These are phyloP conservation scores for Lethrus apterus DNA, from an alignment of 1,140 invertebrate species.

Conservation along the genomic window DNA sequence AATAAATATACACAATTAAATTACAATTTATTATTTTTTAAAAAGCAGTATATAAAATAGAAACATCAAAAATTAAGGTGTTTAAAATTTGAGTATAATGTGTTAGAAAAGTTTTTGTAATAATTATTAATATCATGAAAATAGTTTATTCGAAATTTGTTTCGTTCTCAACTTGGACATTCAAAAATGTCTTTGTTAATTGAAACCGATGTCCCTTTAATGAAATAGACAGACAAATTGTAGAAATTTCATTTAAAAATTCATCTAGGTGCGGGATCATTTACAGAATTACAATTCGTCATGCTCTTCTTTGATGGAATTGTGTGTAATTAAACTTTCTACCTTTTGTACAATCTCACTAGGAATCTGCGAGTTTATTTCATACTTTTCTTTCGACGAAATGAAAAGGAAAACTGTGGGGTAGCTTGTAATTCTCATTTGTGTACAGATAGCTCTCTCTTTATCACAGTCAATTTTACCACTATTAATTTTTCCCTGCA, in stretches of 20 bases:
- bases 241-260: not conserved
- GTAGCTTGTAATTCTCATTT: slow-evolving; percentile 59
- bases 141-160: not conserved
- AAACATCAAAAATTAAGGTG: not conserved
- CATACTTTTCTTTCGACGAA: slow-evolving; percentile 25
- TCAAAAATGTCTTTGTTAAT: not conserved
- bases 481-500: slow-evolving; percentile 63
- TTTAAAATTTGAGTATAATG: not conserved
- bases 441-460: slow-evolving; percentile 61
- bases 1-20: slow-evolving; percentile 9
- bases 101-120: not conserved
- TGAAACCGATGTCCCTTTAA: not conserved
- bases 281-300: slow-evolving; percentile 21
- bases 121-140: not conserved
- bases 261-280: not conserved
- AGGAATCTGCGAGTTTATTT: slow-evolving; percentile 27
- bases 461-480: slow-evolving; percentile 80
- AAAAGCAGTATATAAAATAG: slow-evolving; percentile 1
- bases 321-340: slow-evolving; percentile 19
- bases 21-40: not conserved
- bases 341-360: slow-evolving; percentile 28
- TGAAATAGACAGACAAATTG: slow-evolving; percentile 5
- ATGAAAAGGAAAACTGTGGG: slow-evolving; percentile 51
- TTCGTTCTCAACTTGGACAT: not conserved
- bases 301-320: not conserved